Conservation (phyloP, 1,140 invertebrate genomes). For the Cotesia chilonis region DNA sequence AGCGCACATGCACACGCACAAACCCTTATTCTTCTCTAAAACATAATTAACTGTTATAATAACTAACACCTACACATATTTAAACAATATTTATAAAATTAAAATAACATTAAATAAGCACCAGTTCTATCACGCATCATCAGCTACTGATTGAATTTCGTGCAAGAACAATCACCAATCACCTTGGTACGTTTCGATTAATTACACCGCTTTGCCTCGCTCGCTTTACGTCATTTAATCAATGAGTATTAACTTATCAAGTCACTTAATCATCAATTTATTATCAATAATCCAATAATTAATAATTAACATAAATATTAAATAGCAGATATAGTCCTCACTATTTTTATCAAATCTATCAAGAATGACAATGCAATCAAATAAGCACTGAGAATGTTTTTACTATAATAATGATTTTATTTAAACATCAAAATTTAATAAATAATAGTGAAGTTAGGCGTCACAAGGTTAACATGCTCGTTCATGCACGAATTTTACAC, state of each 20-base stretch:
- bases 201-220: slow-evolving; percentile 8
- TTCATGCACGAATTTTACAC: slow-evolving; percentile 19
- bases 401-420: neutral
- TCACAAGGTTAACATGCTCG: slow-evolving; percentile 3
- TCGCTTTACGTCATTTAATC: neutral
- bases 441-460: neutral
- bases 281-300: neutral
- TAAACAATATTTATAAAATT: slow-evolving; percentile 7
- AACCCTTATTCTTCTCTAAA: neutral
- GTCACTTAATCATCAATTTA: neutral
- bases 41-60: neutral
- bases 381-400: slow-evolving; percentile 11
- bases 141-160: slow-evolving; percentile 8
- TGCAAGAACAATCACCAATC: slow-evolving; percentile 13
- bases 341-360: too few species aligned
- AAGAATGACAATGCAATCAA: too few species aligned
- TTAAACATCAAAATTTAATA: neutral
- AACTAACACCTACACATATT: neutral
- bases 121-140: too few species aligned
- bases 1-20: slow-evolving; percentile 34
- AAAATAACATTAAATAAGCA: neutral
- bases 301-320: too few species aligned
- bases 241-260: neutral
- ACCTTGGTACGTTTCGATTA: slow-evolving; percentile 2
- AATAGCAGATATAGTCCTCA: too few species aligned